phyloP scores from a whole-genome alignment of 2,888 invertebrate genomes.

The Cataglyphis cursor region DNA sequence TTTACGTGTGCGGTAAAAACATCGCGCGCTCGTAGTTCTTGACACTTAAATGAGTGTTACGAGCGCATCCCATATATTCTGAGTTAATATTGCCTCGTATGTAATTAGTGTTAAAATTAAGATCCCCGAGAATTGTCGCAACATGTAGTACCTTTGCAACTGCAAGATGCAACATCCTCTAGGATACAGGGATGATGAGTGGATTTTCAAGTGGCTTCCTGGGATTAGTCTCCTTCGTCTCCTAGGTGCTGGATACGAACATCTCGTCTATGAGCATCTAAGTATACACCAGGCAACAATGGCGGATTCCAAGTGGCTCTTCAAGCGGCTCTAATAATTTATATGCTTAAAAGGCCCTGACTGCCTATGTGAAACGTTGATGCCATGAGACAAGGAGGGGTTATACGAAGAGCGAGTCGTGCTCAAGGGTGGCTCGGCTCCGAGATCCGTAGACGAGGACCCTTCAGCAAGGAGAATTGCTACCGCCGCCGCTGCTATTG shows the following conservation, averaged over 20 bases:
- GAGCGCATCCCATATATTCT: not conserved
- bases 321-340: conserved; percentile 84
- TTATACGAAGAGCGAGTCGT: conserved; percentile 78
- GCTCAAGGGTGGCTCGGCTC: conserved; percentile 80
- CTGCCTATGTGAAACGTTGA: conserved; percentile 78
- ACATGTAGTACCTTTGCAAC: conserved; percentile 25
- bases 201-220: conserved; percentile 66
- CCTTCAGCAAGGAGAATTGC: conserved; percentile 79
- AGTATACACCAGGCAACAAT: conserved; percentile 75
- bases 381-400: conserved; percentile 73
- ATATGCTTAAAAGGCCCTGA: conserved; percentile 82
- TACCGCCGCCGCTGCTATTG: conserved; percentile 69
- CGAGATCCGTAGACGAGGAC: conserved; percentile 78
- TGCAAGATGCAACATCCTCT: conserved; percentile 41
- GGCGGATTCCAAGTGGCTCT: conserved; percentile 81
- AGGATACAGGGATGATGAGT: conserved; percentile 62
- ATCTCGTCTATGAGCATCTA: conserved; percentile 70
- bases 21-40: not conserved
- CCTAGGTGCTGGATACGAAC: conserved; percentile 68
- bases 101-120: conserved; percentile 51
- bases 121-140: conserved; percentile 30
- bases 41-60: not conserved
- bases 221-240: conserved; percentile 73
- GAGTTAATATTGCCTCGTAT: conserved; percentile 44
- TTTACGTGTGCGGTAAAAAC: not conserved